A percentile compares a stretch with the other conserved stretches of the same genome.
Conservation (phyloP, 2,888 invertebrate species). For the Lithosia quadra region DNA sequence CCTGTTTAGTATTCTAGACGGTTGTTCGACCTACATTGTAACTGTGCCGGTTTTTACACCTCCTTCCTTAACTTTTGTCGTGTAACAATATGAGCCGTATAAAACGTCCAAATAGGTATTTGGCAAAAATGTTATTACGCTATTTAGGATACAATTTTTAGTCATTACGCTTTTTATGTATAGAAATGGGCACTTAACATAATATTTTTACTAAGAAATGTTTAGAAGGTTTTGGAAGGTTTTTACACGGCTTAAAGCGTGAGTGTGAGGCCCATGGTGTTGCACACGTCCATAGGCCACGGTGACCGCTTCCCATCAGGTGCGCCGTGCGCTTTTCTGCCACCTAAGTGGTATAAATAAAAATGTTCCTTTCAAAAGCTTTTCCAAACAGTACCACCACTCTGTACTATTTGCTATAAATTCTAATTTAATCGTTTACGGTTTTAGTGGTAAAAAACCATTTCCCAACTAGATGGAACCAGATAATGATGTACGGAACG, state of each 20-base stretch:
- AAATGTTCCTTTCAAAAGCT: not conserved
- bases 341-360: no score
- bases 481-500: not conserved
- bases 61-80: not conserved
- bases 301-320: no score
- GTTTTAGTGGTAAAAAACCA: no score
- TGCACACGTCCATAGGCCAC: no score
- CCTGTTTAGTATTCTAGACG: slow-evolving; percentile 7
- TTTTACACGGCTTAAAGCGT: no score
- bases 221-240: no score
- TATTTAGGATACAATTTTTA: not conserved
- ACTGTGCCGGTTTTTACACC: not conserved
- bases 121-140: not conserved
- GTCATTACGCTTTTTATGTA: not conserved
- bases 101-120: not conserved
- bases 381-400: no score
- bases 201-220: not conserved
- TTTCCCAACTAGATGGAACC: no score
- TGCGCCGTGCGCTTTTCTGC: no score
- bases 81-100: not conserved
- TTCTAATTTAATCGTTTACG: no score
- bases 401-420: no score
- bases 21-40: not conserved
- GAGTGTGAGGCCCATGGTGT: no score
- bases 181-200: not conserved